Evolutionary conservation across 2,797 vertebrate species (phyloP), one percentile per base, ranked within the genome.

Genomic region (Pelobates cultripes): DNA sequence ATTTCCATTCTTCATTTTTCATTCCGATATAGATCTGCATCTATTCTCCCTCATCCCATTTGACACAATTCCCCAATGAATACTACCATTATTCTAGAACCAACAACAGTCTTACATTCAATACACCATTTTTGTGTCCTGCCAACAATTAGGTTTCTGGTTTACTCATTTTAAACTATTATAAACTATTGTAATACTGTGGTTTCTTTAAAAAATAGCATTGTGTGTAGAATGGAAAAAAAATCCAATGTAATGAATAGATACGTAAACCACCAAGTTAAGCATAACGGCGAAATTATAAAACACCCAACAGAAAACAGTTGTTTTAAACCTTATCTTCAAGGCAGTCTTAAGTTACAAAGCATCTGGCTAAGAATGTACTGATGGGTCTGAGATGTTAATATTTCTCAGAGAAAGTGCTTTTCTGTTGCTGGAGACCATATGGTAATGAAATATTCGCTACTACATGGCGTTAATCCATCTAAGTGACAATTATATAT

Each of bases 401-500:
- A 70, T 79, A 79, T 84, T 83, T 71, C 82, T 84, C 77, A 84
- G 53, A 84, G 77, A 77, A 80, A 76, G 43, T 67, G 64, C 72
- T 75, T 70, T 66, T 83, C 55, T 75, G 42, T 79, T 84, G 42
- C 61, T 57, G 17, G 70, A 80, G 45, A 80, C 82, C 77, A 85
- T 75, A 73, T 86, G 86, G n/a, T 60, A 82, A 71, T 67, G 70
- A 70, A 84, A 60, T 40, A 73, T 66, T 79, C 3, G 73, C 68
- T 47, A 71, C 60, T 72, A 79, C 77, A 64, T 84, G 77, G 28
- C 80, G 76, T 73, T 84, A 85, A 81, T 64, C n/a, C 28, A 68
- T 57, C 15, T 83, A 84, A 80, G 15, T 78, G 86, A 84, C 77
- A 85, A 42, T 86, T 75, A 87, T 76, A 61, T 28, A 68, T 44